A percentile compares a stretch with the other conserved stretches of the same genome.
phyloP scores from a whole-genome alignment of 2,888 invertebrate genomes.

The Agrotis clavis region DNA sequence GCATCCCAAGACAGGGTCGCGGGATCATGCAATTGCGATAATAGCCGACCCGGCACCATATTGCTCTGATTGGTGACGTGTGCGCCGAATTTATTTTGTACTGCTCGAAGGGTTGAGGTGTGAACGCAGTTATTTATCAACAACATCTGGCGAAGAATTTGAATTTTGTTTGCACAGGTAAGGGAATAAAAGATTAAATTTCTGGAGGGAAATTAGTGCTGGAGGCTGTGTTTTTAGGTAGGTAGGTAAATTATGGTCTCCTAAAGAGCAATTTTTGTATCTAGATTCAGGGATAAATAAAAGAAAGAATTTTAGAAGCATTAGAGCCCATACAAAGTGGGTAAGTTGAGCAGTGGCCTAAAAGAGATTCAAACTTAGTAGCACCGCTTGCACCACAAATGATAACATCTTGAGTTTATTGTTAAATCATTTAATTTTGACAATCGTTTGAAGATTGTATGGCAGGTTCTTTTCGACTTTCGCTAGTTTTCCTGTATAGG shows the following conservation, averaged over 20 bases:
- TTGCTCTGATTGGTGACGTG: constrained; percentile 88
- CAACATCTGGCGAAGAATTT: constrained; percentile 77
- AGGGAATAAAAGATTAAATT: constrained; percentile 58
- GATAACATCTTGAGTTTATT: too few relatives aligned
- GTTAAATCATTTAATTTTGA: neutral
- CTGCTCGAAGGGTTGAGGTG: constrained; percentile 87
- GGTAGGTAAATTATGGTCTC: neutral
- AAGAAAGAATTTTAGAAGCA: too few relatives aligned
- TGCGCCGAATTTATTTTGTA: constrained; percentile 86
- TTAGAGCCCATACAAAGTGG: too few relatives aligned
- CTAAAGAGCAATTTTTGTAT: neutral
- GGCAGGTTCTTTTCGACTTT: neutral
- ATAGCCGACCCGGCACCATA: constrained; percentile 88
- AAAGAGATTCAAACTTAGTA: neutral
- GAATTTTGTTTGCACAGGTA: constrained; percentile 72
- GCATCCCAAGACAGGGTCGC: constrained; percentile 79
- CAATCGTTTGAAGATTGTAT: too few relatives aligned
- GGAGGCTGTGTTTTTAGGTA: constrained; percentile 14
- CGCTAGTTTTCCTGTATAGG: neutral
- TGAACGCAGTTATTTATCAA: constrained; percentile 81
- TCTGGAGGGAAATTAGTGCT: constrained; percentile 43
- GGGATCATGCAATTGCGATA: constrained; percentile 82
- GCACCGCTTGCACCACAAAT: too few relatives aligned
- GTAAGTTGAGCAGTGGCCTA: too few relatives aligned
- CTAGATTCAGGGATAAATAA: neutral